A percentile compares a stretch with the other conserved stretches of the same genome.
These are phyloP conservation scores for Abscondita cerata DNA, from an alignment of 2,888 invertebrate genomes.

Conservation along the genomic window DNA sequence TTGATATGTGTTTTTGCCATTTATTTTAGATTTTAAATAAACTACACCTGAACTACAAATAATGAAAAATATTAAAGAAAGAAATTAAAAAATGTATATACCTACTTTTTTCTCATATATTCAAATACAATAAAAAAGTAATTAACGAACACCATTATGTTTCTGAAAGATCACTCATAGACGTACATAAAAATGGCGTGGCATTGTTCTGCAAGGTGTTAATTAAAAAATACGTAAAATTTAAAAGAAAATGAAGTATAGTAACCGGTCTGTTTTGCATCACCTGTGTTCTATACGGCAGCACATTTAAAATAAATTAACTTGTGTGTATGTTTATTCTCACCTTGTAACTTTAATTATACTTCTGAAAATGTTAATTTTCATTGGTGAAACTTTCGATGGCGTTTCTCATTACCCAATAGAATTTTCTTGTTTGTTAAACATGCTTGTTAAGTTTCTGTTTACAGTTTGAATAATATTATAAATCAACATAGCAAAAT, in stretches of 20 bases:
- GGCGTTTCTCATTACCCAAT: conserved; percentile 34
- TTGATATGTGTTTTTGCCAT: too few species aligned
- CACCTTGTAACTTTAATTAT: conserved; percentile 34
- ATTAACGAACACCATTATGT: too few species aligned
- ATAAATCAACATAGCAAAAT: neutral
- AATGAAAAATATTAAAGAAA: too few species aligned
- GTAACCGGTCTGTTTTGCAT: neutral
- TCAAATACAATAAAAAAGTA: too few species aligned
- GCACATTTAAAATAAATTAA: conserved; percentile 28
- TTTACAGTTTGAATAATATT: neutral
- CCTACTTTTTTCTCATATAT: too few species aligned
- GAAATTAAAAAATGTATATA: too few species aligned
- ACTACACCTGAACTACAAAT: too few species aligned
- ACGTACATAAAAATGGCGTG: conserved; percentile 8
- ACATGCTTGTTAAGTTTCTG: neutral
- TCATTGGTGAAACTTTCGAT: conserved; percentile 37
- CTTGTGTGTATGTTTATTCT: conserved; percentile 25
- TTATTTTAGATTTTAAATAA: too few species aligned
- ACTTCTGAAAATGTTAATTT: conserved; percentile 30
- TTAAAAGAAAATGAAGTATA: neutral
- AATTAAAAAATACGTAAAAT: conserved; percentile 1
- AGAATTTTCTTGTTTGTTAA: conserved; percentile 13
- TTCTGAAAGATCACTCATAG: too few species aligned
- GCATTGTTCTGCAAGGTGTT: conserved; percentile 2
- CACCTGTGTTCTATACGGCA: conserved; percentile 1